phyloP scores from a whole-genome alignment of 2,797 vertebrate genomes.

The Macrochelys suwanniensis region DNA sequence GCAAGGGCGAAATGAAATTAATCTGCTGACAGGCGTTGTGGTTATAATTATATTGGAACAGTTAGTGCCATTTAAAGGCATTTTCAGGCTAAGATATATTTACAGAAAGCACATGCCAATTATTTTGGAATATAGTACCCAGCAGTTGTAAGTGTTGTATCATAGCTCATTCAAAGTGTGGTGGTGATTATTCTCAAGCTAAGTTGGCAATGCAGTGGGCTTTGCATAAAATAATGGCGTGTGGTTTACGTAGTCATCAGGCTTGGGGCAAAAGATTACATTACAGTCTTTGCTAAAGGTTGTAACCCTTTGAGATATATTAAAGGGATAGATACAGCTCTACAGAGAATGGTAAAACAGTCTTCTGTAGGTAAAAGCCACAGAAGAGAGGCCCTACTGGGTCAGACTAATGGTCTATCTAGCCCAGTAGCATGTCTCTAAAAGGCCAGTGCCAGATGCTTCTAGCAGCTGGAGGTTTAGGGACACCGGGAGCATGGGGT shows the following conservation, averaged over 20 bases:
- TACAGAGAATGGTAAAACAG: background rate
- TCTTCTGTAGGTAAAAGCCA: background rate
- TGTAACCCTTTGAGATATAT: background rate
- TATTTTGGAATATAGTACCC: background rate
- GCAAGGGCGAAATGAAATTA: background rate
- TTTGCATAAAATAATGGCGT: background rate
- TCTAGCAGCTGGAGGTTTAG: no score
- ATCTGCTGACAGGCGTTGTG: background rate
- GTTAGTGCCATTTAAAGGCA: background rate
- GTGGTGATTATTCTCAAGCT: no score
- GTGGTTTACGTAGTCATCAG: background rate
- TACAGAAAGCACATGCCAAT: background rate
- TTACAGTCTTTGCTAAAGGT: background rate
- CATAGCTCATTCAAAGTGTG: background rate
- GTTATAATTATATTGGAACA: background rate
- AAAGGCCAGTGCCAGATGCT: no score
- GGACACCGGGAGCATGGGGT: no score
- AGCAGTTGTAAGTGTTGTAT: background rate
- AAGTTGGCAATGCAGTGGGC: background rate
- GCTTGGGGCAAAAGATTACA: background rate
- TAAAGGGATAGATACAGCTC: background rate
- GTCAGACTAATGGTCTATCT: no score
- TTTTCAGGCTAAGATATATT: background rate
- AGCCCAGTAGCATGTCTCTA: no score
- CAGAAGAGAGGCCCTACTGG: no score